Evolutionary conservation across 2,888 invertebrate species (phyloP), one percentile per base, ranked within the genome.

Genomic region (Papilio gigon): DNA sequence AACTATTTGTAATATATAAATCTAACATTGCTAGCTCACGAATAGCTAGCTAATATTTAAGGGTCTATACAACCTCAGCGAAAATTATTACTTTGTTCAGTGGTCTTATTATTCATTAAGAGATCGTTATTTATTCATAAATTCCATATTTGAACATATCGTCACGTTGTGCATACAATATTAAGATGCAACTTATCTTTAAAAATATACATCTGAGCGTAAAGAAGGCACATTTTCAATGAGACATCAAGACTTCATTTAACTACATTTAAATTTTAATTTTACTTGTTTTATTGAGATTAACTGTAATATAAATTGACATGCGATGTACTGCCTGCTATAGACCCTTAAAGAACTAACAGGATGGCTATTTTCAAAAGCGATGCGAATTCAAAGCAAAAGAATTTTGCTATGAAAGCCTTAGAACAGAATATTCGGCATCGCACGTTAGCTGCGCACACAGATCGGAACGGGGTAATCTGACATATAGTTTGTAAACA

Each of bases 401-500:
- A 17, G 12, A 25, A 8, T 70, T 77, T 79, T 83, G 83, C 77
- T 72, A 71, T 79, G 76, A 73, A 82, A 75, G 79, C 65, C 64
- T 63, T 70, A 66, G 71, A 69, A 84, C 14, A 60, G 20, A 47
- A 67, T 58, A 87, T 85, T 85, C 80, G 77, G 75, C 77, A 81
- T 79, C 82, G 80, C 83, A 81, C 83, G 85, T 82, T 86, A 88
- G 87, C 86, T 82, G 84, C 82, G 81, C 84, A 88, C 87, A 87
- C 81, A 80, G 84, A 84, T 78, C 83, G 81, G 80, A 72, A 71
- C 56, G 50, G 71, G 84, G 84, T 58, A 80, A 75, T 78, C 77
- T 82, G 83, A 88, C 86, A 89, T 81, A 75, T 71, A 73, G 67
- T 80, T 83, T 82, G 81, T 81, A 84, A 86, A 90, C 90, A 90